Conservation (phyloP, 2,888 invertebrate genomes). For the Melanotus villosus region DNA sequence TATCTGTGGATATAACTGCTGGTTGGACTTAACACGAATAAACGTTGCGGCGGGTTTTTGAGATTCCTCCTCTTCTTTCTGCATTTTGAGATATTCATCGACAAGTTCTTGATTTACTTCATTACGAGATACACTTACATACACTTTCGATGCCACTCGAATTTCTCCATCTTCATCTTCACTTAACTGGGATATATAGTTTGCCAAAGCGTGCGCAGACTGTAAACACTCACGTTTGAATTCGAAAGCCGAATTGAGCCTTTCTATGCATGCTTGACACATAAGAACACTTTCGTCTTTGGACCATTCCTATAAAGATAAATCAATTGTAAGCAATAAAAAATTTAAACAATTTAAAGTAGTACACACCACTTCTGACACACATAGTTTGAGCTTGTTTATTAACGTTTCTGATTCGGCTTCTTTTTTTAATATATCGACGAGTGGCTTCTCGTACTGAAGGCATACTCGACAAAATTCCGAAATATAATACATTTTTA, state of each 20-base stretch:
- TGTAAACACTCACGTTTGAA: conserved; percentile 65
- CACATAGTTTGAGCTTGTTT: conserved; percentile 64
- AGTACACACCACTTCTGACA: conserved; percentile 65
- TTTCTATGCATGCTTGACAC: conserved; percentile 64
- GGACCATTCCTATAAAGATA: conserved; percentile 63
- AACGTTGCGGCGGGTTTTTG: conserved; percentile 11
- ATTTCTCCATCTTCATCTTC: conserved; percentile 31
- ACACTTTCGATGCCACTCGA: conserved; percentile 39
- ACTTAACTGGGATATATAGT: conserved; percentile 60
- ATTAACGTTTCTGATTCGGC: conserved; percentile 63
- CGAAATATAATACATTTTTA: conserved; percentile 62
- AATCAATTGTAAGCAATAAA: background rate
- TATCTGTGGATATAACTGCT: conserved; percentile 27
- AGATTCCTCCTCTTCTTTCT: conserved; percentile 26
- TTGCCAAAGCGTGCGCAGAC: conserved; percentile 61
- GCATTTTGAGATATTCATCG: conserved; percentile 35
- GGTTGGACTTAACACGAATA: conserved; percentile 28
- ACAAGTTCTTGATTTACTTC: conserved; percentile 33
- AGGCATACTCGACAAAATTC: conserved; percentile 66
- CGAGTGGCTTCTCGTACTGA: conserved; percentile 63
- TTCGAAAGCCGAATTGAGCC: conserved; percentile 62
- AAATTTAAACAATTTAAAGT: background rate
- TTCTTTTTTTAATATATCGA: conserved; percentile 63
- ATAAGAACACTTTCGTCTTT: conserved; percentile 60
- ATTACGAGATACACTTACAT: conserved; percentile 26